Evolutionary conservation across 2,113 vertebrate genomes (phyloP), one percentile per base, ranked within the genome.

Genomic region (Apteryx owenii): DNA sequence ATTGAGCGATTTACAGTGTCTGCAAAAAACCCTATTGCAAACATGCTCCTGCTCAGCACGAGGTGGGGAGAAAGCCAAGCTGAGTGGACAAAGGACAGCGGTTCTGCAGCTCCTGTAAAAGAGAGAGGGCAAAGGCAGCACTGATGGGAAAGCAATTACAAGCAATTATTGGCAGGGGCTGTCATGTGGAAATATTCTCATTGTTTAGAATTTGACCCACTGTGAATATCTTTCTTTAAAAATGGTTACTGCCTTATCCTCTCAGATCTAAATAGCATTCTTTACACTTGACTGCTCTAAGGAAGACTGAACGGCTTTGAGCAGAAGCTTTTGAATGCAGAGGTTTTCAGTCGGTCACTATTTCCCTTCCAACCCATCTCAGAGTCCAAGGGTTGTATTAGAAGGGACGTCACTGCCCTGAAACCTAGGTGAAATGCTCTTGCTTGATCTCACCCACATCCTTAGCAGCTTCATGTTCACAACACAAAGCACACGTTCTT

Each of bases 91-190:
- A 86, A 78, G 93, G 66, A 82, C 15, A 12, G 51, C 68, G 64
- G 66, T 70, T 95, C 62, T n/a, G 33, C 50, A 42, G 72, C 75
- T 80, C 86, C 77, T 4, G 10, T 72, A 50, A 73, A 88, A 53
- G 31, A n/a, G 56, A 70, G 77, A 90, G 87, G 95, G 78, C 78
- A 94, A 91, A 88, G 78, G 92, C 68, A 76, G 88, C 44, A 23
- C 50, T 0, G 1, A 77, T 64, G 71, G 93, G 66, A 81, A 97
- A 93, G 92, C 93, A 95, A 97, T 97, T 97, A 94, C 96, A 95
- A 97, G 96, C 93, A 93, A 97, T 97, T 95, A 96, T 83, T 95
- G 95, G 95, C 94, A 93, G 84, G 75, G 77, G 88, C 90, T 95
- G 81, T 85, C 90, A 70, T 78, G 90, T 83, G 90, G 93, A 96